Evolutionary conservation across 2,888 invertebrate genomes (phyloP).

Genomic region (Drosophila kambysellisi): DNA sequence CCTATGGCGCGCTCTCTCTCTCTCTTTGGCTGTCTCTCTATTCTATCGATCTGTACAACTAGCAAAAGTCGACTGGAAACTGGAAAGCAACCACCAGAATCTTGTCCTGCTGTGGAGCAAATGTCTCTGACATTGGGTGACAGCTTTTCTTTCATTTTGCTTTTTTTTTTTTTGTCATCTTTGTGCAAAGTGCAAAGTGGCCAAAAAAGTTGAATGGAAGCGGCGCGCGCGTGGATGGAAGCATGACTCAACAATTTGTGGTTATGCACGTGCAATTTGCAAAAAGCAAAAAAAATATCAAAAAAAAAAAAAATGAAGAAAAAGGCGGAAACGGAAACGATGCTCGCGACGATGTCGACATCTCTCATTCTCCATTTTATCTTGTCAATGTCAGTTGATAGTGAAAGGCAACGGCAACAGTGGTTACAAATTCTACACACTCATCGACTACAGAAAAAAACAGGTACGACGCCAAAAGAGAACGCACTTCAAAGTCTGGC

Average conservation of each 20-base stretch:
- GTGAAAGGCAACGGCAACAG: slow-evolving; percentile 49
- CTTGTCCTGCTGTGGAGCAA: slow-evolving; percentile 40
- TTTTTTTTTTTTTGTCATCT: background rate
- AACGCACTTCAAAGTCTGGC: slow-evolving; percentile 48
- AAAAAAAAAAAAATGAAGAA: no score
- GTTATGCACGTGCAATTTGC: slow-evolving; percentile 72
- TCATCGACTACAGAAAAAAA: background rate
- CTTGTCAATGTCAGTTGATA: slow-evolving; percentile 77
- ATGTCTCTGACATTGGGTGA: slow-evolving; percentile 59
- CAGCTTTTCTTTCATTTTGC: slow-evolving; percentile 21
- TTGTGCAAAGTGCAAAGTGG: slow-evolving; percentile 25
- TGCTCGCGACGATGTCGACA: slow-evolving; percentile 22
- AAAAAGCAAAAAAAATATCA: slow-evolving; percentile 24
- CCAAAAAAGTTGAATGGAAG: slow-evolving; percentile 54
- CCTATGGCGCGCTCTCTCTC: background rate
- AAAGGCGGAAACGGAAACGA: slow-evolving; percentile 33
- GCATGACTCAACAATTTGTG: slow-evolving; percentile 78
- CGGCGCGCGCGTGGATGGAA: slow-evolving; percentile 23
- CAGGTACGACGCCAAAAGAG: background rate
- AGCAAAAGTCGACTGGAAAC: slow-evolving; percentile 79
- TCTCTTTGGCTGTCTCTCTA: slow-evolving; percentile 36
- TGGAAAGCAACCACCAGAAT: slow-evolving; percentile 74
- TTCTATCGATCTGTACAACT: slow-evolving; percentile 70
- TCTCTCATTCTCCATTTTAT: slow-evolving; percentile 23
- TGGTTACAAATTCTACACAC: background rate